Evolutionary conservation across 2,113 vertebrate species (phyloP).

Genomic region (Athene noctua): DNA sequence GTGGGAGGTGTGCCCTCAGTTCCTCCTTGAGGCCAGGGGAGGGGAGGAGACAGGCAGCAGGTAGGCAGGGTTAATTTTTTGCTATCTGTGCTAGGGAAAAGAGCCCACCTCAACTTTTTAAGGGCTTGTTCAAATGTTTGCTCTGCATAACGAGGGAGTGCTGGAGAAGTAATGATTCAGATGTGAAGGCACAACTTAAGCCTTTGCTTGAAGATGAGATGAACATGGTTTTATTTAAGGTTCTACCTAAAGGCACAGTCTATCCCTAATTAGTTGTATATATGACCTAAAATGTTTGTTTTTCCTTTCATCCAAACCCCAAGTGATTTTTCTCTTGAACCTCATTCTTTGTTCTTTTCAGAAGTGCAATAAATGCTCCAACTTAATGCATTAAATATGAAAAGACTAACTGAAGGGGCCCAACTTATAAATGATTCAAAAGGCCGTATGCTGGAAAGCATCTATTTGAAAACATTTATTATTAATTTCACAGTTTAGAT

Average conservation of each 20-base stretch:
- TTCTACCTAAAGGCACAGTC: not conserved
- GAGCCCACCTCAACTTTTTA: not conserved
- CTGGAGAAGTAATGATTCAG: not conserved
- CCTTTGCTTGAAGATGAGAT: not conserved
- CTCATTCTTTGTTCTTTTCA: slow-evolving; percentile 45
- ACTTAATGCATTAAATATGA: slow-evolving; percentile 74
- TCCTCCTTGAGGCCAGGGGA: not conserved
- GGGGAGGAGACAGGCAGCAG: not conserved
- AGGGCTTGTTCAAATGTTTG: not conserved
- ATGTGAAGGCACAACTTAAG: not conserved
- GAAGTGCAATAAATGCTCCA: slow-evolving; percentile 55
- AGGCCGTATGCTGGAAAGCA: slow-evolving; percentile 52
- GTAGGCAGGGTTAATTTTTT: not conserved
- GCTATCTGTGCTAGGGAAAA: not conserved
- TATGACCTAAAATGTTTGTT: not conserved
- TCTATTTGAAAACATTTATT: slow-evolving; percentile 72
- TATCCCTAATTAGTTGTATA: not conserved
- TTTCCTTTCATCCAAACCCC: not conserved
- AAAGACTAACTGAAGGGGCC: slow-evolving; percentile 56
- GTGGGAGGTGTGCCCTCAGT: accelerated
- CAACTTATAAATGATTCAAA: slow-evolving; percentile 70
- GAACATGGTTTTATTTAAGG: not conserved
- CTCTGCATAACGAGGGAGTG: not conserved
- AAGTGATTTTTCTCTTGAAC: slow-evolving; percentile 3
- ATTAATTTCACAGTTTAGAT: slow-evolving; percentile 69